phyloP scores from a whole-genome alignment of 2,113 vertebrate species.

The Hepsetus odoe region DNA sequence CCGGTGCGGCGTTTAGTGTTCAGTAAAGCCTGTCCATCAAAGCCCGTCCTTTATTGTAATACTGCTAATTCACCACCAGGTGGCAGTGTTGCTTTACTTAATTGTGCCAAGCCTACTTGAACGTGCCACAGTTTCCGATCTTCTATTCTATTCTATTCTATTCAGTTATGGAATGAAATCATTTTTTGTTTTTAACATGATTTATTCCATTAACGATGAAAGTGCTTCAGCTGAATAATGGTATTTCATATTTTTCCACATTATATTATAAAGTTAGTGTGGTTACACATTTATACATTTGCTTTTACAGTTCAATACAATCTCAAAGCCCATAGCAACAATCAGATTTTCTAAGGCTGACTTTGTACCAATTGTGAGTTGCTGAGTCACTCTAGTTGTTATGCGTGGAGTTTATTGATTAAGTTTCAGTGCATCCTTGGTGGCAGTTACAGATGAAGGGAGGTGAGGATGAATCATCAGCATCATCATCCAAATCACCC shows the following conservation, averaged over 20 bases:
- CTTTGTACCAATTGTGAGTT: slow-evolving; percentile 2
- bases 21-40: not conserved
- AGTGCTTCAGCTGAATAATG: too few relatives aligned
- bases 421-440: slow-evolving; percentile 21
- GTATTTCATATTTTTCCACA: too few relatives aligned
- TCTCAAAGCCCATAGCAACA: not conserved
- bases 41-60: not conserved
- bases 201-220: too few relatives aligned
- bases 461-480: slow-evolving; percentile 15
- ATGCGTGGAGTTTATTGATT: slow-evolving; percentile 35
- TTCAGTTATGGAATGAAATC: too few relatives aligned
- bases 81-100: not conserved
- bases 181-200: too few relatives aligned
- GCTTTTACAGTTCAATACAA: slow-evolving; percentile 8
- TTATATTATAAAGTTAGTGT: too few relatives aligned
- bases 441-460: slow-evolving; percentile 27
- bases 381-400: slow-evolving; percentile 3
- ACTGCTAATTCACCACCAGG: slow-evolving; percentile 10
- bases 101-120: not conserved
- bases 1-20: not conserved
- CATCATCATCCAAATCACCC: slow-evolving; percentile 21
- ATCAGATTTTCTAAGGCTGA: slow-evolving; percentile 7
- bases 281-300: too few relatives aligned
- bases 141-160: slow-evolving; percentile 5
- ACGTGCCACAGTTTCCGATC: not conserved